Conservation (phyloP, 1,140 invertebrate species). For the Psix sp. region DNA sequence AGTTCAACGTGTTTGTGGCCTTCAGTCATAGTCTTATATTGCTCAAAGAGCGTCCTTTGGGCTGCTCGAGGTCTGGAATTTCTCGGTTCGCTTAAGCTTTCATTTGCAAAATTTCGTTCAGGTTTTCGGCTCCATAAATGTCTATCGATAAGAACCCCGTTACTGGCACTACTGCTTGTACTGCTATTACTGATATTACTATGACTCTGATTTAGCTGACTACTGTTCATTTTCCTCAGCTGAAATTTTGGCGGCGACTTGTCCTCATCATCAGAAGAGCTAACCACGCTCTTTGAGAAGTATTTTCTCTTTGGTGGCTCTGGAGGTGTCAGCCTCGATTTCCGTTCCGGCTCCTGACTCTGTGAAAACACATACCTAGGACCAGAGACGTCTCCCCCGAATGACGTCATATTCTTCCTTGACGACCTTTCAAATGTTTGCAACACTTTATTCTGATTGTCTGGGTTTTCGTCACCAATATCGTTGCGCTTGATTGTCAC, state of each 20-base stretch:
- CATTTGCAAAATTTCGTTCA: slow-evolving; percentile 22
- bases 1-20: slow-evolving; percentile 23
- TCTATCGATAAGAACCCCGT: slow-evolving; percentile 21
- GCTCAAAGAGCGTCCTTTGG: slow-evolving; percentile 37
- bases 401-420: slow-evolving; percentile 32
- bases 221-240: slow-evolving; percentile 55
- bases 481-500: slow-evolving; percentile 46
- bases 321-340: slow-evolving; percentile 69
- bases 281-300: slow-evolving; percentile 65
- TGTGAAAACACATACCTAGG: slow-evolving; percentile 24
- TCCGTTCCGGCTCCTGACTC: slow-evolving; percentile 61
- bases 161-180: slow-evolving; percentile 42
- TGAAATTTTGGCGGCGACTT: slow-evolving; percentile 54
- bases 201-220: too few species aligned
- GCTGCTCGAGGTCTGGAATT: slow-evolving; percentile 20
- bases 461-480: slow-evolving; percentile 26
- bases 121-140: slow-evolving; percentile 34
- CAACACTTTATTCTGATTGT: slow-evolving; percentile 38
- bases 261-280: slow-evolving; percentile 65
- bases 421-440: slow-evolving; percentile 40
- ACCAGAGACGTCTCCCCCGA: slow-evolving; percentile 17
- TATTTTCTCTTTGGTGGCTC: slow-evolving; percentile 77
- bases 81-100: slow-evolving; percentile 41
- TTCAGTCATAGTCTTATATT: slow-evolving; percentile 45
- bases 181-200: slow-evolving; percentile 59